Evolutionary conservation across 2,888 invertebrate genomes (phyloP), one percentile per base, ranked within the genome.

Genomic region (Tipula vernalis): DNA sequence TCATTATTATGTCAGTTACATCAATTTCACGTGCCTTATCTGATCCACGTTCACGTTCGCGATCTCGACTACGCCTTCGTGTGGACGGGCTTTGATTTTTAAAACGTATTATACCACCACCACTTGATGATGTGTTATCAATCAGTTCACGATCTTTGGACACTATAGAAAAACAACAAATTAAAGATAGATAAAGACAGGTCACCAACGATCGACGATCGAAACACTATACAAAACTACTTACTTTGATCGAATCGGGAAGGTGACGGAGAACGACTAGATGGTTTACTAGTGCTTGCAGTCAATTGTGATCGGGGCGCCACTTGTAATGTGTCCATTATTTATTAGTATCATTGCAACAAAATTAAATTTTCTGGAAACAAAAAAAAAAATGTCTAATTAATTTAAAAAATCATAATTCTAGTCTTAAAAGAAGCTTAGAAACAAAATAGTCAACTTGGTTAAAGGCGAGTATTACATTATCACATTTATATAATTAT

Each of bases 31-130:
- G 91, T 47, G 90, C 91, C 87, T 90, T 90, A 86, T 89, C 89
- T 57, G 90, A 89, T 85, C 90, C 89, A 57, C 89, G 88, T 85
- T 90, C 89, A 88, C 90, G 91, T 84, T 88, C 88, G 18, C 91
- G 90, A 86, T 91, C 91, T 10, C 91, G 90, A 88, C 92, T 92
- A 86, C 91, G 90, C 13, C 90, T 89, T 41, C 87, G 87, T 88
- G 90, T 90, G 87, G 91, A 91, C 88, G 91, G 92, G 88, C 91
- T 91, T 89, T 92, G 91, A 89, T 91, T 92, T 87, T 91, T 91
- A 89, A 91, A 92, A 84, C 86, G 42, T 36, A 87, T 57, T 44
- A 90, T 89, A 88, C 90, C 90, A 88, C 89, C 90, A 87, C 88
- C 87, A 89, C 88, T 87, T 51, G 88, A 87, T 87, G 88, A 87